Evolutionary conservation across 2,888 invertebrate genomes (phyloP).

Genomic region (Ceraclea dissimilis): DNA sequence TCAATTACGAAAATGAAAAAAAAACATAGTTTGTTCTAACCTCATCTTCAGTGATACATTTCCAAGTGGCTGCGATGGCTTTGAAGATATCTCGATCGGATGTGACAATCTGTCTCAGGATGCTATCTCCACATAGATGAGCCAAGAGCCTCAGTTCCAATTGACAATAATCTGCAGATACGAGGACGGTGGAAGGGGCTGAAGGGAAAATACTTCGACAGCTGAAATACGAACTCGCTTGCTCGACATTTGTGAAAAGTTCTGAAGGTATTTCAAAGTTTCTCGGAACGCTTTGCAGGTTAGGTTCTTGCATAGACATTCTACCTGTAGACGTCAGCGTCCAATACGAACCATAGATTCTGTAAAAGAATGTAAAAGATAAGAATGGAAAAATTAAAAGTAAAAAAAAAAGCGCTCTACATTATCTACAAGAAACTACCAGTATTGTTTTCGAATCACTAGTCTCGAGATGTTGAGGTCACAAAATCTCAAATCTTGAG

Average conservation of each 20-base stretch:
- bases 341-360: slow-evolving; percentile 61
- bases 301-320: slow-evolving; percentile 87
- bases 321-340: slow-evolving; percentile 72
- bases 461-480: too few relatives aligned
- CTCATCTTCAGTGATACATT: slow-evolving; percentile 54
- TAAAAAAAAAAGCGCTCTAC: not conserved
- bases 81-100: slow-evolving; percentile 73
- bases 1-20: too few relatives aligned
- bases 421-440: not conserved
- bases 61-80: slow-evolving; percentile 80
- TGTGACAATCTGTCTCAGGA: slow-evolving; percentile 59
- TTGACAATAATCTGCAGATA: slow-evolving; percentile 96
- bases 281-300: slow-evolving; percentile 84
- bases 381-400: too few relatives aligned
- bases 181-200: slow-evolving; percentile 50
- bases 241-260: slow-evolving; percentile 30
- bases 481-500: too few relatives aligned
- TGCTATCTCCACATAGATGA: slow-evolving; percentile 74
- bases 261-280: slow-evolving; percentile 60
- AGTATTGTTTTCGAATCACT: too few relatives aligned
- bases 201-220: slow-evolving; percentile 66
- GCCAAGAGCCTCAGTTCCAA: slow-evolving; percentile 89
- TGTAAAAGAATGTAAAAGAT: too few relatives aligned
- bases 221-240: slow-evolving; percentile 41
- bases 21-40: too few relatives aligned